Base-by-base conservation (phyloP, 1,140 invertebrate genomes). In the Hylaeus anthracinus region DNA sequence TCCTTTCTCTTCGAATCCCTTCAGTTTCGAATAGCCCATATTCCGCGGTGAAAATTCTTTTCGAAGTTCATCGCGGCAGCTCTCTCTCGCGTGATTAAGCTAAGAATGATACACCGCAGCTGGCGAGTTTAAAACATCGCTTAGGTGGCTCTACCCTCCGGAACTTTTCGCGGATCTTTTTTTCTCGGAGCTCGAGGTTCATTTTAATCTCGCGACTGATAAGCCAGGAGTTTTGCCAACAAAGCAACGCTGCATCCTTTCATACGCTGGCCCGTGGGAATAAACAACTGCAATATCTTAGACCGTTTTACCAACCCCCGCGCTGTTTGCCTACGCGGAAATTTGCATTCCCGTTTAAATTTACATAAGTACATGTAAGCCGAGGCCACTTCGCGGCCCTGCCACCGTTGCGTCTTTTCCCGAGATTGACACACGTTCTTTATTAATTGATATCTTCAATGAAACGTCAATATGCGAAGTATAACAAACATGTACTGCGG, bases 221-320 rank as follows among this genome's bases (percentile, higher is more conserved):
- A 83, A 83, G 58, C 81, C 53, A 51, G 15, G 48, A 70, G 61
- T 79, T 82, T 15, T 41, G 63, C 67, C 80, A 26, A 45, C 67
- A 37, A 58, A 51, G 14, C 60, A 43, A 9, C 61, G 56, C n/a
- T 37, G 39, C 65, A 43, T 63, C 51, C 60, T 70, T 83, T 74
- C 58, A 48, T 10, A 10, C 14, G 39, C n/a, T 70, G 79, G 72
- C 72, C 66, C 79, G 26, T 64, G 72, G 66, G 82, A 72, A 83
- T 81, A 83, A 83, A 81, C 82, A 83, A 83, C 72, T 60, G 78
- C 66, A 60, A 72, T 84, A 84, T 74, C 79, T 64, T 60, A 60
- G 66, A 15, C 58, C 43, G 65, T 83, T 80, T 61, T 51, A 70
- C 65, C 71, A 15, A 61, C 39, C 58, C 64, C 51, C 37, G 8